These are phyloP conservation scores for Drosophila bipectinata DNA, from an alignment of 1,140 invertebrate genomes.

Conservation along the genomic window DNA sequence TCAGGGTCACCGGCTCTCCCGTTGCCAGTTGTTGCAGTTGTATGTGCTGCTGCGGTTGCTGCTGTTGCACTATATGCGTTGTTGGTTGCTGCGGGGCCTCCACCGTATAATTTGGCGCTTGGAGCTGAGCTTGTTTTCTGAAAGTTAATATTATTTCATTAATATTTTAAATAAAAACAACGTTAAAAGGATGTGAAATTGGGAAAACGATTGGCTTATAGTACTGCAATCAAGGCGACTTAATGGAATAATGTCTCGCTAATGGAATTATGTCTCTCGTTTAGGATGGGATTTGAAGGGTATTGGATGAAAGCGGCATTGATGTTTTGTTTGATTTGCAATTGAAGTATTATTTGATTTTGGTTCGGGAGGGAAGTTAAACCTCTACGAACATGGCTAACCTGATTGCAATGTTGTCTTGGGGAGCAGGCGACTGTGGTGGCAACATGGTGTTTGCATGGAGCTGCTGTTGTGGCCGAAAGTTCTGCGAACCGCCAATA, in stretches of 20 bases:
- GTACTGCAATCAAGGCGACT: no score
- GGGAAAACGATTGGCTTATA: no score
- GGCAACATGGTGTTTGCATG: constrained; percentile 42
- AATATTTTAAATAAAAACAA: no score
- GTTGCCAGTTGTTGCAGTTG: constrained; percentile 64
- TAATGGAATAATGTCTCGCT: no score
- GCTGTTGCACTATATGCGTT: constrained; percentile 48
- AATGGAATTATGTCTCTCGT: no score
- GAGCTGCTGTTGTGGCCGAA: constrained; percentile 56
- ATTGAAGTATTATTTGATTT: no score
- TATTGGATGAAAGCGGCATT: no score
- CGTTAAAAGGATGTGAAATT: no score
- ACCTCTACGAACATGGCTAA: no score
- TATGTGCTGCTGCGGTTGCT: constrained; percentile 65
- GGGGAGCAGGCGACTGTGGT: constrained; percentile 1
- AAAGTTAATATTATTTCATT: not conserved
- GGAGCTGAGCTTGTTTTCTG: constrained; percentile 26
- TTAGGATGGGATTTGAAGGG: no score
- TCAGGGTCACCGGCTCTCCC: constrained; percentile 81
- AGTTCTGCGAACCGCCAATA: constrained; percentile 65
- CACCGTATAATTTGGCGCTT: constrained; percentile 48
- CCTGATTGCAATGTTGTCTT: constrained; percentile 1
- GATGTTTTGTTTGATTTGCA: no score
- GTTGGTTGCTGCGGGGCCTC: constrained; percentile 38
- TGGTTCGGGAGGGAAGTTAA: no score